A percentile compares a stretch with the other conserved stretches of the same genome.
Conservation (phyloP, 2,113 vertebrate genomes). For the Myrmophylax atrothorax region DNA sequence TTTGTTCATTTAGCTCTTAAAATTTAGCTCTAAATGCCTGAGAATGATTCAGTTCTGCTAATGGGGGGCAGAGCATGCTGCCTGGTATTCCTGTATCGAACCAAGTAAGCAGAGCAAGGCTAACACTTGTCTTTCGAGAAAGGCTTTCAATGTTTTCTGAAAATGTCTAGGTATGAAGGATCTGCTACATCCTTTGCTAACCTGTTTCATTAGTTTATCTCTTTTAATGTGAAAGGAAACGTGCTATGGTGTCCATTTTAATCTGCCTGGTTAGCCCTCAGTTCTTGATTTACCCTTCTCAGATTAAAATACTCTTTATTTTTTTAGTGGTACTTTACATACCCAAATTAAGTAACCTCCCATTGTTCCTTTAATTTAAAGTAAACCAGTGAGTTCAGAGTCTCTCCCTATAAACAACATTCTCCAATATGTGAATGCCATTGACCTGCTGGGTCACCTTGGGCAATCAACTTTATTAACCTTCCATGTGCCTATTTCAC, state of each 20-base stretch:
- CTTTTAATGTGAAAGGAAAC: not conserved
- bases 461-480: not conserved
- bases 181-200: not conserved
- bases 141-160: not conserved
- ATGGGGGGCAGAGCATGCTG: not conserved
- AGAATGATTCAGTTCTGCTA: not conserved
- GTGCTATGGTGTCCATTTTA: not conserved
- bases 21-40: not conserved
- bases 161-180: not conserved
- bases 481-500: not conserved
- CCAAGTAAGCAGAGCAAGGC: not conserved
- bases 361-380: slow-evolving; percentile 3
- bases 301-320: not conserved
- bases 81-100: not conserved
- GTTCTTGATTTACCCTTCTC: not conserved
- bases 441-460: not conserved
- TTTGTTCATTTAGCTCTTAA: not conserved
- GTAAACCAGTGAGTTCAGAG: not conserved
- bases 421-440: not conserved
- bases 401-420: not conserved
- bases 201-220: not conserved
- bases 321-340: not conserved
- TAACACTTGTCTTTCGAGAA: not conserved
- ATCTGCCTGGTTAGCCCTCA: not conserved
- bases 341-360: slow-evolving; percentile 9